Evolutionary conservation across 2,888 invertebrate species (phyloP), one percentile per base, ranked within the genome.

Genomic region (Spilosoma lubricipeda): DNA sequence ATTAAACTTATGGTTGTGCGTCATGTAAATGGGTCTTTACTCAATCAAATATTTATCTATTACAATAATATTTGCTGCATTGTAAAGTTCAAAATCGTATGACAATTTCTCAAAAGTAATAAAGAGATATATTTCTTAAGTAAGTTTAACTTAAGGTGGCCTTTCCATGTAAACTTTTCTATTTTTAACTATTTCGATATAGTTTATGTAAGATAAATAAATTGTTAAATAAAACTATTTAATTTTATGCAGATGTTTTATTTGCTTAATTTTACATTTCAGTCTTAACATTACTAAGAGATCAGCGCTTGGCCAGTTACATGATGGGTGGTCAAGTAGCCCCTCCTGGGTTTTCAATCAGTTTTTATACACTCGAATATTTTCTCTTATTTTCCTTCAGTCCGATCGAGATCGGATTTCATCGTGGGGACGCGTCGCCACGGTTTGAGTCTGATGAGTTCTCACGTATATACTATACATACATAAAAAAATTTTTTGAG

Each of bases 101-200:
- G 63, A n/a, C 81, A 77, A 80, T 76, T 79, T 77, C 76, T 76
- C 30, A 67, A 78, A 65, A 77, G 33, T 75, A 56, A 56, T 56
- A 36, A 75, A 78, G 65, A 76, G 73, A 77, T 77, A 77, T 88
- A 85, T 82, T 84, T 80, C 84, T 84, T 81, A 85, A 80, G 73
- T 85, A 86, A 86, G 83, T 80, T 80, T 87, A 84, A 83, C 79
- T 86, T 91, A 93, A 92, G 93, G 94, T 93, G 94, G 95, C 95
- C 95, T 95, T 95, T 95, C 95, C 94, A 94, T 91, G 90, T 90
- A 92, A 93, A 92, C 87, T 94, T 88, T 94, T 94, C 92, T 93
- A 93, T 92, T 92, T 85, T 91, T 88, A 92, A 92, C 90, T 91
- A 90, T 92, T 92, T 92, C 92, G 88, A 93, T 93, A 92, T 94